A percentile compares a stretch with the other conserved stretches of the same genome.
phyloP scores from a whole-genome alignment of 2,113 vertebrate genomes.

The Oncorhynchus tshawytscha region DNA sequence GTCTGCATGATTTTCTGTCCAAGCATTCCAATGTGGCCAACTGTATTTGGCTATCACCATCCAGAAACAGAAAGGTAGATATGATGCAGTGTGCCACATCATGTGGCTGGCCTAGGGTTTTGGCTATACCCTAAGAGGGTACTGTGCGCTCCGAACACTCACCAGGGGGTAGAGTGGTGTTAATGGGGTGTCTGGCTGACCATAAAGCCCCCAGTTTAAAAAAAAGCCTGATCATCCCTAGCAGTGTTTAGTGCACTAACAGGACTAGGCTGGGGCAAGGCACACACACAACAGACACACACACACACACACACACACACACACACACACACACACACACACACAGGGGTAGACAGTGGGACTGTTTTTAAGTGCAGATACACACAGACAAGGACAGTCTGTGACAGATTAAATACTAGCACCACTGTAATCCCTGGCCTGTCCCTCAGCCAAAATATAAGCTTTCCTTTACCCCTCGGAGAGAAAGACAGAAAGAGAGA shows the following conservation, averaged over 20 bases:
- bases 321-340: slow-evolving; percentile 2
- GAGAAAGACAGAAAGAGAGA: slow-evolving; percentile 13
- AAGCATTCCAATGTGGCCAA: too few species aligned
- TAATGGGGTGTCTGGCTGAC: slow-evolving; percentile 43
- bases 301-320: slow-evolving; percentile 11
- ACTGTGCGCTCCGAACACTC: slow-evolving; percentile 47
- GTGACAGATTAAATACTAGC: slow-evolving; percentile 65
- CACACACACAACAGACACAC: not conserved
- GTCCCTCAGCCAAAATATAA: slow-evolving; percentile 62
- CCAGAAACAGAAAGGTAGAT: not conserved
- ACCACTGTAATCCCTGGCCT: slow-evolving; percentile 61
- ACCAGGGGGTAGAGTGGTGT: slow-evolving; percentile 47
- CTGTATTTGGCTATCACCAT: not conserved
- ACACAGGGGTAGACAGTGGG: slow-evolving; percentile 29
- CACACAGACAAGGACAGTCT: slow-evolving; percentile 56
- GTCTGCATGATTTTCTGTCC: too few species aligned
- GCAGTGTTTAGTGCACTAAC: slow-evolving; percentile 35
- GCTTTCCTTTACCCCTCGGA: slow-evolving; percentile 44
- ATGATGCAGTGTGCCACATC: not conserved
- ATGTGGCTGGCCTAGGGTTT: not conserved
- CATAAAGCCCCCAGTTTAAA: slow-evolving; percentile 42
- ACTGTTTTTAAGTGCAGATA: slow-evolving; percentile 56
- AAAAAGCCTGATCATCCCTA: slow-evolving; percentile 58
- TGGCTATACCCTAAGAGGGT: slow-evolving; percentile 13
- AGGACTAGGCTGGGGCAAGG: not conserved